phyloP scores from a whole-genome alignment of 2,888 invertebrate species.

The Atherix ibis region DNA sequence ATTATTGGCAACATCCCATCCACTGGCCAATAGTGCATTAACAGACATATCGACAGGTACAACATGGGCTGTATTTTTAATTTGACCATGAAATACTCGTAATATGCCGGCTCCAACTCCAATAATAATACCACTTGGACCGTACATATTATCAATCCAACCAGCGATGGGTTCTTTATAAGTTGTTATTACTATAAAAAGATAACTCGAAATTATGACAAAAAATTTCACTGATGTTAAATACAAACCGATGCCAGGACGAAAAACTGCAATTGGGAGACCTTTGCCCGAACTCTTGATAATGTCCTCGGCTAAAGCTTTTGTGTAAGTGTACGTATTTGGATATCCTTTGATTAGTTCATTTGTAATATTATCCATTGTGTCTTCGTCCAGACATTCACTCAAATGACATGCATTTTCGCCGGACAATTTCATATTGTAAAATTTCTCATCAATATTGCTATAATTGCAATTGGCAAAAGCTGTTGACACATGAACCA shows the following conservation, averaged over 20 bases:
- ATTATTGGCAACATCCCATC: constrained; percentile 33
- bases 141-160: constrained; percentile 57
- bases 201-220: constrained; percentile 2
- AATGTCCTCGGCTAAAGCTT: constrained; percentile 50
- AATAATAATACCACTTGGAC: constrained; percentile 34
- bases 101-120: constrained; percentile 44
- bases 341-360: constrained; percentile 31
- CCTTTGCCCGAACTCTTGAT: constrained; percentile 38
- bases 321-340: constrained; percentile 59
- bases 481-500: constrained; percentile 52
- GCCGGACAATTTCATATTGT: constrained; percentile 25
- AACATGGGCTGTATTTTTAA: constrained; percentile 24
- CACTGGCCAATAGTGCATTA: constrained; percentile 31
- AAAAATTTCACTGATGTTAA: too few relatives aligned
- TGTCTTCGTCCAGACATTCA: constrained; percentile 24
- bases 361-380: constrained; percentile 22
- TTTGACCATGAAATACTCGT: constrained; percentile 23
- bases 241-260: constrained; percentile 50
- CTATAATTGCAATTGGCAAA: constrained; percentile 43
- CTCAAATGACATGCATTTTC: constrained; percentile 23
- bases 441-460: constrained; percentile 29
- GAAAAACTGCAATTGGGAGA: constrained; percentile 47
- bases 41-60: constrained; percentile 35
- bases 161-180: constrained; percentile 39
- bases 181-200: constrained; percentile 32